Base-by-base conservation (phyloP, 2,888 invertebrate genomes). In the Alentia gelatinosa region DNA sequence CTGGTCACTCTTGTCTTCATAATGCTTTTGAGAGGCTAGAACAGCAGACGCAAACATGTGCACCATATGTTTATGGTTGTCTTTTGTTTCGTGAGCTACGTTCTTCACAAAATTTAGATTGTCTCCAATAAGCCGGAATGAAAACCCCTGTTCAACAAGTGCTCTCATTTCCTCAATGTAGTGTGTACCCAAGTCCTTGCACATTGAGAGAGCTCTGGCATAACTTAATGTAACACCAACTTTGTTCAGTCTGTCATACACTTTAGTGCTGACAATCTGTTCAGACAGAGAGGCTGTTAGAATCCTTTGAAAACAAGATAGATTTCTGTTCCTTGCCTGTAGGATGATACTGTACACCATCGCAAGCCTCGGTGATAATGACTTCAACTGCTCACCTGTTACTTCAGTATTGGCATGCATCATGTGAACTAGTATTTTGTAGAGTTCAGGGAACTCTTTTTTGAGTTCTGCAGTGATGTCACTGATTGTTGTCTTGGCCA, bases 31-130 rank as follows among this genome's bases (percentile, higher is more conserved):
- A 35, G 35, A 12, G 30, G n/a, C 26, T 4, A 42, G 30, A 26
- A 26, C 88, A 47, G 47, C 42, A 26, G 50, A 50, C 9, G 47
- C 88, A 88, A 88, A 88, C 88, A 42, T 90, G 37, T 91, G 56
- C 5, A 74, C 40, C 56, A 91, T 84, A 40, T 90, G 91, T 50
- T 40, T 83, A 56, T 91, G 91, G 9, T 30, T 15, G 5, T 84
- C 50, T 0, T 15, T 56, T 0, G 37, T 90, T 40, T 91, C 91
- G 12, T 90, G 30, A 9, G 40, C 56, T 19, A 83, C 84, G 0
- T 90, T 90, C 26, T 79, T 50, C 75, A 37, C 68, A 47, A 91
- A 91, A 35, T 91, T 91, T 39, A 91, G 39, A 26, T 91, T 91
- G 84, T 91, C 91, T 33, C 90, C 90, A n/a, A 91, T 75, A 0